Base-by-base conservation (phyloP, 2,113 vertebrate species). In the Antechinus stuartii region DNA sequence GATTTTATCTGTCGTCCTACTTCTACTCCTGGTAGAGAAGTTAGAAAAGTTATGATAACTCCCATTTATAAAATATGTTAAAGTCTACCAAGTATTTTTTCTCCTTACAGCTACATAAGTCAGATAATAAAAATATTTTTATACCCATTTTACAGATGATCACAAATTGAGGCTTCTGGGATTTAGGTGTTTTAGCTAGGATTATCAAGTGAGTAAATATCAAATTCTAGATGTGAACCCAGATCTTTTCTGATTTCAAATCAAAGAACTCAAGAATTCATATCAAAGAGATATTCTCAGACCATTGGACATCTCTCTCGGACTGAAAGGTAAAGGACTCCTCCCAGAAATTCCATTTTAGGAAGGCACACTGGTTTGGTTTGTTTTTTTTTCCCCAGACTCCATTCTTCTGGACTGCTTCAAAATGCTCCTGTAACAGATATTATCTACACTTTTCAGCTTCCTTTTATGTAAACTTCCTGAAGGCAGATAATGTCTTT, bases 11-110 rank as follows among this genome's bases (percentile, higher is more conserved):
- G 35, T 53, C 56, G 19, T 27, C 27, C 52, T 91, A n/a, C 8
- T 95, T 94, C 57, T 50, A 12, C 53, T 91, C 23, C 89, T 91
- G 46, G 9, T 9, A 68, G 16, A 92, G 68, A 91, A 94, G 35
- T 25, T 42, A n/a, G 1, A 1, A 11, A 53, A 91, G 42, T n/a
- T 76, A 22, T 23, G 16, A 84, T 84, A 84, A 23, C 6, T 6
- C 0, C 6, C n/a, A 84, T 42, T 84, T 42, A 42, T 42, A 84
- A 84, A 84, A 42, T 16, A 84, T 42, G 16, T 84, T 42, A 42
- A 84, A 84, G 2, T 84, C 42, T 84, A 84, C 1, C 42, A 42
- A 84, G n/a, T 84, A 42, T 19, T n/a, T 76, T 76, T n/a, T 76
- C 61, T n/a, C 61, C 5, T 1, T 7, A 4, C 4, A 76, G 61